These are phyloP conservation scores for Arion vulgaris DNA, from an alignment of 1,140 invertebrate species.

Conservation along the genomic window DNA sequence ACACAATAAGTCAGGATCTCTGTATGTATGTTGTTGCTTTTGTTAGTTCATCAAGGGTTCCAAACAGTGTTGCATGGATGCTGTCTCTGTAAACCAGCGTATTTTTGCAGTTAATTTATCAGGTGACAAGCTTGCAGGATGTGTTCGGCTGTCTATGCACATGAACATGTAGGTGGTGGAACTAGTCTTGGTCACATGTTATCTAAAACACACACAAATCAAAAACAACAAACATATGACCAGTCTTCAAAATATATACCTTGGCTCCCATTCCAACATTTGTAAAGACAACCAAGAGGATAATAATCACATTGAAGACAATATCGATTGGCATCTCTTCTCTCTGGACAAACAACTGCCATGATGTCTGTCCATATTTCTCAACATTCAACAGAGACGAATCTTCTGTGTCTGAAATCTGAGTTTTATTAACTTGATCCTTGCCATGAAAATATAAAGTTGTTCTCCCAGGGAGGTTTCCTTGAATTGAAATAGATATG, in stretches of 20 bases:
- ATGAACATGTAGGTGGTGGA: no score
- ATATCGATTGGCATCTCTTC: conserved; percentile 56
- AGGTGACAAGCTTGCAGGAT: no score
- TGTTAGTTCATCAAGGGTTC: no score
- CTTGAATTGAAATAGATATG: background rate
- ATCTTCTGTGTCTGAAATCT: background rate
- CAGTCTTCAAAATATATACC: conserved; percentile 47
- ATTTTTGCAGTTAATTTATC: no score
- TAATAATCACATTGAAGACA: conserved; percentile 64
- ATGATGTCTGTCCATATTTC: conserved; percentile 18
- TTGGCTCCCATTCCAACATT: conserved; percentile 73
- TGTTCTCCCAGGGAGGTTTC: conserved; percentile 18
- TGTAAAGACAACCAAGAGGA: conserved; percentile 65
- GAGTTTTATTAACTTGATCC: background rate
- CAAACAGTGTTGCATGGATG: no score
- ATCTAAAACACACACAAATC: no score
- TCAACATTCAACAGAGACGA: background rate
- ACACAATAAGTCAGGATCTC: no score
- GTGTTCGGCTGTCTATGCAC: no score
- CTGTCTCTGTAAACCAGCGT: no score
- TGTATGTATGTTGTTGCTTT: no score
- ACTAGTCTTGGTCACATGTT: no score
- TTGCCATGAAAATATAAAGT: background rate
- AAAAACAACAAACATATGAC: no score
- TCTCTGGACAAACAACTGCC: conserved; percentile 57